Percentiles rank a stretch among this genome's conserved stretches.
These are phyloP conservation scores for Mobula hypostoma DNA, from an alignment of 2,113 vertebrate species.

Conservation along the genomic window DNA sequence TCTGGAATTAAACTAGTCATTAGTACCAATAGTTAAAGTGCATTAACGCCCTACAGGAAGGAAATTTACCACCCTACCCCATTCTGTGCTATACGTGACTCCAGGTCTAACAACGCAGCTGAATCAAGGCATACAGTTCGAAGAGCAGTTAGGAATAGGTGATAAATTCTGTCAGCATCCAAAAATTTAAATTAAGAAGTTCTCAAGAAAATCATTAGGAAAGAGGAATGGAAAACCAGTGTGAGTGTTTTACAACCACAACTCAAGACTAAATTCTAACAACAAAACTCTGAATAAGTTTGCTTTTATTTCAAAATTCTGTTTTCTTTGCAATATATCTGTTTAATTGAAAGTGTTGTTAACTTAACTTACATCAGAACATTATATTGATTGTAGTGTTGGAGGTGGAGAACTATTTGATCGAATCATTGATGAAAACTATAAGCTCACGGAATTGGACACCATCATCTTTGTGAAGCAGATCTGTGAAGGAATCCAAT, in stretches of 20 bases:
- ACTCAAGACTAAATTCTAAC: neutral
- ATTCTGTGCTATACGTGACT: no score
- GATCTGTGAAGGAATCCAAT: slow-evolving; percentile 79
- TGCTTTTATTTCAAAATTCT: no score
- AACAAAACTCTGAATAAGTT: neutral
- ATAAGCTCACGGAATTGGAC: slow-evolving; percentile 75
- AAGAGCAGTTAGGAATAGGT: no score
- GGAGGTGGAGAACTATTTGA: slow-evolving; percentile 91
- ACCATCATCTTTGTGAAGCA: slow-evolving; percentile 78
- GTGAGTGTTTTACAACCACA: neutral
- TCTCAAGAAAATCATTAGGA: neutral
- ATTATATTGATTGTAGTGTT: slow-evolving; percentile 58
- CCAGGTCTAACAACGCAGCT: no score
- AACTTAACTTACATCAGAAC: neutral
- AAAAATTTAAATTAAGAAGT: neutral
- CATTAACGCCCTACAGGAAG: no score
- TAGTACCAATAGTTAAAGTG: no score
- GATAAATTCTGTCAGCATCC: no score
- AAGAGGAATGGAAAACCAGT: neutral
- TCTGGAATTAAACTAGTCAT: no score
- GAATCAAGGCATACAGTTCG: no score
- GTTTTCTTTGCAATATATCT: no score
- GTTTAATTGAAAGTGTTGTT: neutral
- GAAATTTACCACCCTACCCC: no score
- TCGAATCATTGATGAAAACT: slow-evolving; percentile 84